Evolutionary conservation across 2,888 invertebrate genomes (phyloP), one percentile per base, ranked within the genome.

Genomic region (Sesia bembeciformis): DNA sequence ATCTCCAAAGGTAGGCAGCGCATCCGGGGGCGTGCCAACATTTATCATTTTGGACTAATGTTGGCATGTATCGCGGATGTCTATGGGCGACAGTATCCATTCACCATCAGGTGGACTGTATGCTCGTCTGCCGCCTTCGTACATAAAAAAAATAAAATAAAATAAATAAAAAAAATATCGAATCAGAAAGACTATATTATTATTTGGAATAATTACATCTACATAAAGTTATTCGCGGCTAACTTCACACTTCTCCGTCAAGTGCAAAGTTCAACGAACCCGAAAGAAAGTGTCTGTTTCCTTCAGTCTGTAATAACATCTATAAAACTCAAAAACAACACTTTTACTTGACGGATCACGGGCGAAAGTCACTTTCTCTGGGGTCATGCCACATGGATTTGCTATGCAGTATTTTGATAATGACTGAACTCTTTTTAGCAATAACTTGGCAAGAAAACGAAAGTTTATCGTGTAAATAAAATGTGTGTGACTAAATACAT

Each of bases 221-320:
- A 2, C 23, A 2, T 1, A 23, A 23, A 23, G 23, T 1, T 23
- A 23, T 23, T 23, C 23, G 23, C 23, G 23, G 23, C 23, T 23
- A 23, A 23, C 23, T 23, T 23, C 23, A 23, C 23, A 23, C 23
- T 23, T 23, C 23, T 23, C 23, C 23, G 50, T 5, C 38, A 50
- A 50, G 39, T 50, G 7, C 42, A 5, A 50, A 50, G 50, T 50
- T 50, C 50, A 39, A 7, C 38, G 39, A 43, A 39, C 49, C 39
- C 42, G 56, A 52, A 50, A 23, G 56, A 56, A 56, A 56, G 56
- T 46, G 5, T 40, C 51, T 53, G 52, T 55, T 53, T 56, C 51
- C 53, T 38, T 53, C 53, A 50, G 50, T 43, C 51, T 50, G 39
- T 39, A 50, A 4, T 50, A 50, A 50, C 39, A 39, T 50, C 50